These are phyloP conservation scores for Lithophane ornitopus DNA, from an alignment of 2,888 invertebrate genomes.

Conservation along the genomic window DNA sequence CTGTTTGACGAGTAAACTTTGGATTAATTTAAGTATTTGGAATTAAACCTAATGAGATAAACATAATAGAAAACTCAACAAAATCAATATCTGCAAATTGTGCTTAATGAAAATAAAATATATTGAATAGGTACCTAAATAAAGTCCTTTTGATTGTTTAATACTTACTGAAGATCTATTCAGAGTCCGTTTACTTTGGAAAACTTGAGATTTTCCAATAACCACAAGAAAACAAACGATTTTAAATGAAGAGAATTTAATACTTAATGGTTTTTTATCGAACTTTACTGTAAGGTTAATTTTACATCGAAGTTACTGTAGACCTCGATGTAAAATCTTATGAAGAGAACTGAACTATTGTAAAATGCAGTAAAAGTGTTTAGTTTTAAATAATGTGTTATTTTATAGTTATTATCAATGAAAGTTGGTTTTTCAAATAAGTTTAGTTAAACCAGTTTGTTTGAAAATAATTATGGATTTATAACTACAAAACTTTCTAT, in stretches of 20 bases:
- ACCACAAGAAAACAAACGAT: conserved; percentile 46
- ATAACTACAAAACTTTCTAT: background rate
- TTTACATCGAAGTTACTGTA: background rate
- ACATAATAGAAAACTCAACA: background rate
- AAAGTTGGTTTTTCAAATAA: background rate
- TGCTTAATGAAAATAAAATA: conserved; percentile 10
- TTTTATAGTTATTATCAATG: background rate
- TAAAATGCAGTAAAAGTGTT: background rate
- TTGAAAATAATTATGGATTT: background rate
- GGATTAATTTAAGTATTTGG: background rate
- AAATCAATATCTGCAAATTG: conserved; percentile 10
- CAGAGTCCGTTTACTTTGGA: conserved; percentile 34
- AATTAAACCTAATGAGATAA: background rate
- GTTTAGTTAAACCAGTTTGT: background rate
- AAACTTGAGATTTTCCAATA: conserved; percentile 44
- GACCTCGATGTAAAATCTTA: background rate
- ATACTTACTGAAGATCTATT: conserved; percentile 21
- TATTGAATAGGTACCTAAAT: background rate
- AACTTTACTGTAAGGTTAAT: background rate
- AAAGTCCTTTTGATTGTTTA: conserved; percentile 33
- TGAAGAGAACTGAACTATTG: background rate
- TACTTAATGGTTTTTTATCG: conserved; percentile 3
- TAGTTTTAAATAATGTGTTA: too few relatives aligned
- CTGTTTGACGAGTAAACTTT: background rate
- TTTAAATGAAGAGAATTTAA: conserved; percentile 18